Conservation (phyloP, 2,888 invertebrate genomes). For the Perizoma flavofasciatum region DNA sequence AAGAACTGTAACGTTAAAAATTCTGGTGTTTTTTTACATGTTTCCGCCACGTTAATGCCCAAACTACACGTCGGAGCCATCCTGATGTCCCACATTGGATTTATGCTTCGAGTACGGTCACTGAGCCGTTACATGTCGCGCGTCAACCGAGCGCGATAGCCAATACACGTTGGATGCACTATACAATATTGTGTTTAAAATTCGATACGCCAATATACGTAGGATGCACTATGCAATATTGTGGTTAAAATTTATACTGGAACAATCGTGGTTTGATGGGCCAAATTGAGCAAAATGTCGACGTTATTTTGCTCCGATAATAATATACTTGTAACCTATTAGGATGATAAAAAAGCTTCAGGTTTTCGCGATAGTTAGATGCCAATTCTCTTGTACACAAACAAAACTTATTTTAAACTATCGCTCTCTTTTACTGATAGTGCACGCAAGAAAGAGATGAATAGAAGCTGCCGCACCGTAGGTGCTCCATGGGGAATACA, state of each 20-base stretch:
- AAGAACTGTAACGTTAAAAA: too few relatives aligned
- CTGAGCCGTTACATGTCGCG: slow-evolving; percentile 1
- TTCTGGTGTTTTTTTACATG: background rate
- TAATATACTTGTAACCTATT: too few relatives aligned
- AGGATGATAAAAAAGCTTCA: too few relatives aligned
- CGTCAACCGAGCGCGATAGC: background rate
- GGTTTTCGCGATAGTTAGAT: too few relatives aligned
- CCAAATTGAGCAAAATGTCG: background rate
- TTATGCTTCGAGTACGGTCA: slow-evolving; percentile 6
- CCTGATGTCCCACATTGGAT: slow-evolving; percentile 20
- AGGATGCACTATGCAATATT: background rate
- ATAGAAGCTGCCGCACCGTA: too few relatives aligned
- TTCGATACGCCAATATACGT: background rate
- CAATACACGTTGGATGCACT: slow-evolving; percentile 5
- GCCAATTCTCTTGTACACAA: too few relatives aligned
- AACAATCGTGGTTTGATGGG: slow-evolving; percentile 1
- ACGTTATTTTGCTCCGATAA: background rate
- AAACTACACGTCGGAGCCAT: slow-evolving; percentile 7
- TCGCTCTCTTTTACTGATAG: too few relatives aligned
- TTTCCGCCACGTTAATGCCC: slow-evolving; percentile 16
- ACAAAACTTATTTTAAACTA: too few relatives aligned
- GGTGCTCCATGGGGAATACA: too few relatives aligned
- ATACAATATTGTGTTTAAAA: slow-evolving; percentile 3
- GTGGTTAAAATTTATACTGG: background rate
- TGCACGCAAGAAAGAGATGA: too few relatives aligned